Evolutionary conservation across 92 coral and sea anemone species (phyloP).

Genomic region (Isaurus tuberculatus): DNA sequence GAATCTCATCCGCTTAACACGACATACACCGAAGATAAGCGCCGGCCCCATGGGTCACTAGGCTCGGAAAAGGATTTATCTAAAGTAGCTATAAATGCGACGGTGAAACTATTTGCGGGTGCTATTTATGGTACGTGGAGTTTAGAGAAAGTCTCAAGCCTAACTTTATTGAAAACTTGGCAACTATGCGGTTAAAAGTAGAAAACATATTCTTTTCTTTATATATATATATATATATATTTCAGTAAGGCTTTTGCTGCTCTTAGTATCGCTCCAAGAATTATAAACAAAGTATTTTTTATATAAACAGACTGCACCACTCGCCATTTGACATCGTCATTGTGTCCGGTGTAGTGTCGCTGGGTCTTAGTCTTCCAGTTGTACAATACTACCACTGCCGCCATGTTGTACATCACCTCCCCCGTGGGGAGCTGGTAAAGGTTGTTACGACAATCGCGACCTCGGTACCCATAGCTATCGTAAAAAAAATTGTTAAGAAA

Average conservation of each 20-base stretch:
- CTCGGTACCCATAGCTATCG: conserved; percentile 76
- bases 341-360: conserved; percentile 82
- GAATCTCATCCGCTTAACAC: too few relatives aligned
- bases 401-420: conserved; percentile 78
- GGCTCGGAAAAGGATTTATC: too few relatives aligned
- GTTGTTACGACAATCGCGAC: conserved; percentile 84
- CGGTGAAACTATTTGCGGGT: too few relatives aligned
- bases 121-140: too few relatives aligned
- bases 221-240: too few relatives aligned
- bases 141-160: too few relatives aligned
- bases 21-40: too few relatives aligned
- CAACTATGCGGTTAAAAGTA: too few relatives aligned
- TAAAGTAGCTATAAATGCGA: too few relatives aligned
- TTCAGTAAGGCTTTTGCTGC: background rate
- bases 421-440: conserved; percentile 67
- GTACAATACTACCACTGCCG: conserved; percentile 79
- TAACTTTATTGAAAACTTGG: too few relatives aligned
- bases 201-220: too few relatives aligned
- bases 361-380: conserved; percentile 62
- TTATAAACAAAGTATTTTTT: background rate
- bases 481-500: conserved; percentile 22
- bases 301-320: background rate
- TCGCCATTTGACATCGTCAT: conserved; percentile 84
- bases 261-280: background rate
- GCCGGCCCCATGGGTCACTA: too few relatives aligned